phyloP scores from a whole-genome alignment of 2,888 invertebrate genomes.

The Eristalinus aeneus region DNA sequence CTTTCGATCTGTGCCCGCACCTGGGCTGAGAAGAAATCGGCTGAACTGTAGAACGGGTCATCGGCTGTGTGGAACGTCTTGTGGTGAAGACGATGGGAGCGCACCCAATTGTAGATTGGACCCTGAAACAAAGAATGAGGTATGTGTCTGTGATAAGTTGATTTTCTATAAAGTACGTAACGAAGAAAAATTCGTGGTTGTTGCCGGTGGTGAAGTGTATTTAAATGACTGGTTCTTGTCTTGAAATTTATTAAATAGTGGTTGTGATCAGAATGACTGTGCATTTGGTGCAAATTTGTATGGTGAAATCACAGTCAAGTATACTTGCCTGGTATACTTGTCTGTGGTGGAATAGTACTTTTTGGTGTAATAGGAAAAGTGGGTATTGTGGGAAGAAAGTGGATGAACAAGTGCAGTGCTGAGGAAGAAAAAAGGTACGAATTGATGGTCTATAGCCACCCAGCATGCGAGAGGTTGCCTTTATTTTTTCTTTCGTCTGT shows the following conservation, averaged over 20 bases:
- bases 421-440: no score
- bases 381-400: no score
- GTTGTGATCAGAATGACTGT: not conserved
- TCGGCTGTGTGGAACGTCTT: constrained; percentile 87
- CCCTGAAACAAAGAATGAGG: constrained; percentile 83
- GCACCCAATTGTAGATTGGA: constrained; percentile 91
- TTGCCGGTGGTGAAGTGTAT: constrained; percentile 54
- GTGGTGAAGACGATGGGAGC: constrained; percentile 91
- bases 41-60: constrained; percentile 90
- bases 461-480: no score
- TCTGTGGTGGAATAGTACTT: no score
- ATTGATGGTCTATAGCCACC: no score
- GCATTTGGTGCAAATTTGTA: no score
- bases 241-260: not conserved
- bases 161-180: not conserved
- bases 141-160: not conserved
- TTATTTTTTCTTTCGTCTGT: no score
- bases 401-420: no score
- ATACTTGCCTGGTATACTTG: no score
- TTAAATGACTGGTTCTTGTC: not conserved
- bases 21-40: constrained; percentile 92
- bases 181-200: constrained; percentile 40
- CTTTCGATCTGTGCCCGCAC: constrained; percentile 86
- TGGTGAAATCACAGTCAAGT: no score
- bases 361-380: no score